Conservation (phyloP, 1,140 invertebrate genomes). For the Zophobas morio region DNA sequence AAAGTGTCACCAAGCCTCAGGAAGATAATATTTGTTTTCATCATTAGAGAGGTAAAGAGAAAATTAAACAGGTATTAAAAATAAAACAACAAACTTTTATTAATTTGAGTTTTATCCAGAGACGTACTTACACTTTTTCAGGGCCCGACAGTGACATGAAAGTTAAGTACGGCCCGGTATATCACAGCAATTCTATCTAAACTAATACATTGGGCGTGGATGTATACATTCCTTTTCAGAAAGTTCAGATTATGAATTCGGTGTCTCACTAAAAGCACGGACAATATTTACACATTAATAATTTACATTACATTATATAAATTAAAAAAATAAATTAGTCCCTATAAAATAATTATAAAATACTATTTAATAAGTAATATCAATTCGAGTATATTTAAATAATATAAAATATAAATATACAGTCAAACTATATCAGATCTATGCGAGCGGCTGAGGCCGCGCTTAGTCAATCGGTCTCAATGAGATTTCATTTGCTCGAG, state of each 20-base stretch:
- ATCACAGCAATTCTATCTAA: too few species aligned
- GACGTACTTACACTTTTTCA: too few species aligned
- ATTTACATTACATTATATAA: background rate
- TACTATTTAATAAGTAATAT: conserved; percentile 11
- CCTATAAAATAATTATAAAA: conserved; percentile 26
- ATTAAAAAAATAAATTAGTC: conserved; percentile 46
- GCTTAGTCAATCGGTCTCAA: background rate
- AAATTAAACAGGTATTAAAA: conserved; percentile 42
- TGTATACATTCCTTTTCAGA: too few species aligned
- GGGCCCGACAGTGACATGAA: too few species aligned
- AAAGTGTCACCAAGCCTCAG: conserved; percentile 45
- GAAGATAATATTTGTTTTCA: conserved; percentile 56
- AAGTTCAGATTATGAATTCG: too few species aligned
- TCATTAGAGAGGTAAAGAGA: conserved; percentile 49
- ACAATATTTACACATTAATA: too few species aligned
- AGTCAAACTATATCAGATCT: background rate
- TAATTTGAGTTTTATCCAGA: conserved; percentile 9
- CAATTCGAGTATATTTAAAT: conserved; percentile 7
- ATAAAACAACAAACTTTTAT: conserved; percentile 38
- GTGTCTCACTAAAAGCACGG: too few species aligned
- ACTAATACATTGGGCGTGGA: too few species aligned
- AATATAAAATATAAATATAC: background rate
- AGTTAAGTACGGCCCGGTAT: too few species aligned
- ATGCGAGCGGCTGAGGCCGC: background rate
- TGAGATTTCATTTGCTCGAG: background rate